Base-by-base conservation (phyloP, 2,888 invertebrate genomes). In the Prenolepis imparis region DNA sequence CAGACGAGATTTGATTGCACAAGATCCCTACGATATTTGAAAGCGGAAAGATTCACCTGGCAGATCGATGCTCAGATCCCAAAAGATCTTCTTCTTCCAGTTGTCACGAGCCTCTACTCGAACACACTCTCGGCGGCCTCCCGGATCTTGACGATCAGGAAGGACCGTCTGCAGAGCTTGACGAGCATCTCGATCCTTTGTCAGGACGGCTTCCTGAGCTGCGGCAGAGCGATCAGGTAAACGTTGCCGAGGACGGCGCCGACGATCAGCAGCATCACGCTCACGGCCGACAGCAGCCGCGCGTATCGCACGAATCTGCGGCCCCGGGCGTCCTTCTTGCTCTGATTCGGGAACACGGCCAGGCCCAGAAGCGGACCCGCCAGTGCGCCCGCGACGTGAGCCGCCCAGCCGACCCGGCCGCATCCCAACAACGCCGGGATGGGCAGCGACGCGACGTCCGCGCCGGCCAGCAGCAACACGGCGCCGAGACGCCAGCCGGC, bases 371-470 rank as follows among this genome's bases (percentile, higher is more conserved):
- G 95, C 1, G 97, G 94, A 0, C 97, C 97, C 0, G 96, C 95
- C 0, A 96, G 93, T 3, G 97, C 97, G 5, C 97, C 97, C 8
- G 96, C 96, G 21, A 96, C 95, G 92, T 97, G 97, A 6, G 97
- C 97, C 0, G 97, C 96, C 96, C 97, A 96, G 59, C 97, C 97
- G 84, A 97, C 95, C 44, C 93, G 91, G 0, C 95, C 95, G 81
- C 92, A 93, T 24, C 93, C 94, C 0, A 94, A 89, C 0, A 94
- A 88, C 11, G 93, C 93, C 28, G 94, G 94, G 36, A 94, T 91
- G 48, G 94, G 94, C 52, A 94, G 90, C 1, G 94, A 96, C 18
- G 96, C 95, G 91, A 97, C 95, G 94, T 97, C 97, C 36, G 97
- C 97, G 44, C 96, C 94, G 8, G 96, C 96, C 88, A 97, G 95